A percentile compares a stretch with the other conserved stretches of the same genome.
phyloP scores from a whole-genome alignment of 1,140 invertebrate genomes.

The Ostrea edulis region DNA sequence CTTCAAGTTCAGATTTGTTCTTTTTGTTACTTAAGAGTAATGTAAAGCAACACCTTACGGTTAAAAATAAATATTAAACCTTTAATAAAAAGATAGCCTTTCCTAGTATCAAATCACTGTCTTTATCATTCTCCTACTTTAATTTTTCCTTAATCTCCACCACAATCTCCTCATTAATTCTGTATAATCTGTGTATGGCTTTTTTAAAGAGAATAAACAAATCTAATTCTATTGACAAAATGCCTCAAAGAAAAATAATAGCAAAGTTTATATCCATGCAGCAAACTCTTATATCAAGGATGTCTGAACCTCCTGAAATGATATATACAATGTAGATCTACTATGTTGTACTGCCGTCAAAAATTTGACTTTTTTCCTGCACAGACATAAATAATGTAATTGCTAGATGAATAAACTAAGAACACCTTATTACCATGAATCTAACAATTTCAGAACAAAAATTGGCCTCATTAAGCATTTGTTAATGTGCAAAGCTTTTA shows the following conservation, averaged over 20 bases:
- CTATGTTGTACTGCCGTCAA: too few relatives aligned
- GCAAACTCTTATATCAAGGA: too few relatives aligned
- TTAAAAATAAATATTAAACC: not conserved
- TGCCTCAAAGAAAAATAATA: not conserved
- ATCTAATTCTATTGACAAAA: not conserved
- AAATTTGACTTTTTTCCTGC: too few relatives aligned
- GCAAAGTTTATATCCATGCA: not conserved
- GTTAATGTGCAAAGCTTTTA: not conserved
- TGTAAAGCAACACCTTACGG: not conserved
- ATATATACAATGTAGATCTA: too few relatives aligned
- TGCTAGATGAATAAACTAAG: not conserved
- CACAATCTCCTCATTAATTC: conserved; percentile 28
- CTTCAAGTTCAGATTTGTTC: not conserved
- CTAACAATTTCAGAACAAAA: not conserved
- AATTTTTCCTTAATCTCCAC: not conserved
- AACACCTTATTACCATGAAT: not conserved
- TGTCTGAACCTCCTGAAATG: too few relatives aligned
- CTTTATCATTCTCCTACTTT: not conserved
- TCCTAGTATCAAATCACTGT: not conserved
- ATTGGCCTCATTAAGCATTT: not conserved
- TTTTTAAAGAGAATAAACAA: not conserved
- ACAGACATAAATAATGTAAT: too few relatives aligned
- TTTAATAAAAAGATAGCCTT: not conserved
- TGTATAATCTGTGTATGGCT: conserved; percentile 5
- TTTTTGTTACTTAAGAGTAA: not conserved